Conservation (phyloP, 2,888 invertebrate genomes). For the Leptura quadrifasciata region DNA sequence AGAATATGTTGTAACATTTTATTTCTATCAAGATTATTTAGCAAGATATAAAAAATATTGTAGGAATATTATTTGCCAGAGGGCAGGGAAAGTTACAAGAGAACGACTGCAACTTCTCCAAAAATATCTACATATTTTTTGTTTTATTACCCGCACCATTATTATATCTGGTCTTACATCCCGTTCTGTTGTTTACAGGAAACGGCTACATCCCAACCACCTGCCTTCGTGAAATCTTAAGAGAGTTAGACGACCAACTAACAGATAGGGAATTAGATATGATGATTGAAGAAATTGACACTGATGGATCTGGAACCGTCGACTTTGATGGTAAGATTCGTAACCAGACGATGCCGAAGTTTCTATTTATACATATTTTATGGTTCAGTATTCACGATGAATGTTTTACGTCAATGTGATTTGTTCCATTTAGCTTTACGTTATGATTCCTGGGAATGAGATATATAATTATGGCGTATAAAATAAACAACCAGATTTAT, state of each 20-base stretch:
- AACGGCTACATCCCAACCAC: constrained; percentile 95
- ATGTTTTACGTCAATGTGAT: constrained; percentile 38
- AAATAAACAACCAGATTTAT: constrained; percentile 31
- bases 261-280: constrained; percentile 95
- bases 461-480: constrained; percentile 28
- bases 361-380: constrained; percentile 32
- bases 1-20: no score
- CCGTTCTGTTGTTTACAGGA: constrained; percentile 74
- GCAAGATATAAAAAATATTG: no score
- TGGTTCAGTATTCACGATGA: constrained; percentile 10
- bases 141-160: no score
- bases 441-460: constrained; percentile 19
- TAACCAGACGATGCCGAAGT: not conserved
- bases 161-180: no score
- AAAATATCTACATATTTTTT: no score
- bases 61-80: no score
- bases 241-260: constrained; percentile 96
- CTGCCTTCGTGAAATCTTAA: constrained; percentile 94
- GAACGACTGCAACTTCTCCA: no score
- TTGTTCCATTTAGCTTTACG: constrained; percentile 37
- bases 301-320: constrained; percentile 98
- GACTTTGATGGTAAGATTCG: constrained; percentile 94
- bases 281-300: constrained; percentile 98
- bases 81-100: no score
- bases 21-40: no score